Percentiles rank a stretch among this genome's conserved stretches.
Conservation (phyloP, 2,113 vertebrate genomes). For the Loxodonta africana region DNA sequence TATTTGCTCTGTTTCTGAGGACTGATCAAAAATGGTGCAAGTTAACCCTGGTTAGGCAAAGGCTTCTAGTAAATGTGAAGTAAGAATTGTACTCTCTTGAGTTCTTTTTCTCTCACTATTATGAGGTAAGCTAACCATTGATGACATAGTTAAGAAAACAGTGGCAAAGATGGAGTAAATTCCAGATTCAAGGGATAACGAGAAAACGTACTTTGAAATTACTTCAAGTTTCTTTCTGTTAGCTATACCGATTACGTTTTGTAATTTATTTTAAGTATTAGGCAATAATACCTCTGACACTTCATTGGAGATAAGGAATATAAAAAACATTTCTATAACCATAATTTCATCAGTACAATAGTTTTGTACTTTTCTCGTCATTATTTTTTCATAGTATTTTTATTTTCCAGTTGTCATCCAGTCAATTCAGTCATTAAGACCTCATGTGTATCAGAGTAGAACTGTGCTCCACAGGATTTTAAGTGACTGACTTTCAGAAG, state of each 20-base stretch:
- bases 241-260: neutral
- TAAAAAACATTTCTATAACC: neutral
- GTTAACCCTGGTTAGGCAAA: neutral
- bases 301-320: neutral
- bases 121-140: neutral
- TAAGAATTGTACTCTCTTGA: neutral
- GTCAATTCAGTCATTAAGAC: neutral
- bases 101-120: neutral
- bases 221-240: neutral
- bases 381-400: neutral
- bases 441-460: neutral
- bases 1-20: slow-evolving; percentile 14
- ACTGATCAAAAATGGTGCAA: neutral
- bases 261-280: neutral
- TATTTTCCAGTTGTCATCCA: neutral
- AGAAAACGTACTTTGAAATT: neutral
- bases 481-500: too few species aligned
- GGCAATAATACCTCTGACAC: neutral
- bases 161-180: neutral
- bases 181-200: neutral
- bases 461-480: neutral
- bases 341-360: neutral
- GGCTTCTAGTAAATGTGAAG: slow-evolving; percentile 17
- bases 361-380: neutral
- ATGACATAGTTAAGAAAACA: neutral